These are phyloP conservation scores for Dinomys branickii DNA, from an alignment of 2,113 vertebrate genomes.

Conservation along the genomic window DNA sequence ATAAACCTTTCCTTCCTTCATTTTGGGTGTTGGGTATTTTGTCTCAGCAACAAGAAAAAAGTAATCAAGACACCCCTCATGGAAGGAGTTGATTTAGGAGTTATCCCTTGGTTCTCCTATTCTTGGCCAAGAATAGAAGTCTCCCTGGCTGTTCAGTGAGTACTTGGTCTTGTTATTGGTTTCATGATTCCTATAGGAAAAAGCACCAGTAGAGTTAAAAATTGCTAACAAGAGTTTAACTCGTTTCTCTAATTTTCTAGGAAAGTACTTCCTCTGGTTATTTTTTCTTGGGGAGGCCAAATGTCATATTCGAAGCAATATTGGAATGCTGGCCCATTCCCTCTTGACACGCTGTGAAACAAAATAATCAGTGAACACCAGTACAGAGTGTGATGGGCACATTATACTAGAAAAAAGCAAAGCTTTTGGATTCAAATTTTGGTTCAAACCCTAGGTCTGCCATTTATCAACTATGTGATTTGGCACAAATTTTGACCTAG, in stretches of 20 bases:
- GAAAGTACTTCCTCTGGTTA: background rate
- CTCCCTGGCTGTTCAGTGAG: background rate
- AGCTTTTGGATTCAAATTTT: background rate
- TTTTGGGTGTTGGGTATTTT: no score
- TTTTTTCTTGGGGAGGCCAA: background rate
- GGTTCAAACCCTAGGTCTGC: background rate
- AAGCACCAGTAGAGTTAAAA: background rate
- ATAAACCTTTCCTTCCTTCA: no score
- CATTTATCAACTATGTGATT: background rate
- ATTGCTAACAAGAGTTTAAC: background rate
- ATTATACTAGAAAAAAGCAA: background rate
- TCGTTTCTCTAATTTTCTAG: background rate
- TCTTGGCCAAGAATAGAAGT: background rate
- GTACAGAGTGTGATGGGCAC: no score
- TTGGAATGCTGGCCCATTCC: background rate
- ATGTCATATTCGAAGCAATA: background rate
- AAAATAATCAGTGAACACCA: background rate
- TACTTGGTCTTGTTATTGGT: background rate
- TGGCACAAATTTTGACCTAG: background rate
- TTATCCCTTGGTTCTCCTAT: background rate
- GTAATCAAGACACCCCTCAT: no score
- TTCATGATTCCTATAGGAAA: background rate
- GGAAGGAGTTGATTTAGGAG: background rate
- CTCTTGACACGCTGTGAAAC: background rate
- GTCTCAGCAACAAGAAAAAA: no score